Evolutionary conservation across 1,140 invertebrate genomes (phyloP).

Genomic region (Spodoptera litura): DNA sequence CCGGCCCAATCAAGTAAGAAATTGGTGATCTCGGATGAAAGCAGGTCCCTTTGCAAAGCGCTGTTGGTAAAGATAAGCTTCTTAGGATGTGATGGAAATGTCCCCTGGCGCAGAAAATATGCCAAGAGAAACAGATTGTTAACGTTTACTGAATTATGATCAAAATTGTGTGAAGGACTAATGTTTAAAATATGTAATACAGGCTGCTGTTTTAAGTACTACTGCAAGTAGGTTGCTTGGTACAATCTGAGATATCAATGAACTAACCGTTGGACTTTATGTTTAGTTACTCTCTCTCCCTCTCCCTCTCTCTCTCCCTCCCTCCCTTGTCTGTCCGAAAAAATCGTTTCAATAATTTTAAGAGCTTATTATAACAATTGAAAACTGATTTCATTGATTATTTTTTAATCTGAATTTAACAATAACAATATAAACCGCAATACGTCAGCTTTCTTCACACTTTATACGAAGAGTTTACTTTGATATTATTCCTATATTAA

Average conservation of each 20-base stretch:
- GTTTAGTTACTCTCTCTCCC: no score
- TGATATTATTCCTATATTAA: neutral
- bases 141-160: slow-evolving; percentile 44
- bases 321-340: no score
- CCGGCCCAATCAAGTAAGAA: slow-evolving; percentile 80
- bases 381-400: neutral
- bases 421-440: neutral
- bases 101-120: slow-evolving; percentile 58
- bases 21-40: slow-evolving; percentile 72
- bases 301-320: no score
- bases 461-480: neutral
- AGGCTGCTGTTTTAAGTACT: no score
- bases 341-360: no score
- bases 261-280: no score
- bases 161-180: neutral
- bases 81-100: slow-evolving; percentile 68
- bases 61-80: slow-evolving; percentile 71
- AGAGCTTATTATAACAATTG: no score
- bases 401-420: no score
- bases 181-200: no score
- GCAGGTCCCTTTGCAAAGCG: slow-evolving; percentile 54
- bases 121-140: slow-evolving; percentile 54
- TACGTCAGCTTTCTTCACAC: neutral
- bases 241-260: no score
- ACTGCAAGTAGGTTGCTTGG: no score